These are phyloP conservation scores for Leptocoma aspasia DNA, from an alignment of 2,113 vertebrate genomes.

Conservation along the genomic window DNA sequence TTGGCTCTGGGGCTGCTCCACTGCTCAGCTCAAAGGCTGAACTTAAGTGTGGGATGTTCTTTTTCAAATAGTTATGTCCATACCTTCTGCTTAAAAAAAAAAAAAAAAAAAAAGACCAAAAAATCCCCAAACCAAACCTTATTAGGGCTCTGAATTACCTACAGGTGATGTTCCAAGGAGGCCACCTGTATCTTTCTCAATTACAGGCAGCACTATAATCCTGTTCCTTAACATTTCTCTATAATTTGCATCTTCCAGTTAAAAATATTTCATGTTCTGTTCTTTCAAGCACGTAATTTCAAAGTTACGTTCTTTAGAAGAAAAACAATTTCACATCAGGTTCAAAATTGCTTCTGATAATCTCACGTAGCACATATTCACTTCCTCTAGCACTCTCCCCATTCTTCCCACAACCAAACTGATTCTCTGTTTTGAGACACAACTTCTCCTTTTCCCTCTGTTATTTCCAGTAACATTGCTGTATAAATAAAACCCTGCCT, in stretches of 20 bases:
- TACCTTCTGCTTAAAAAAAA: fast-evolving
- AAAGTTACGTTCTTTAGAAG: background rate
- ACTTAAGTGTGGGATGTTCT: background rate
- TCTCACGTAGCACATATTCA: background rate
- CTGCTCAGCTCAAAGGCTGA: background rate
- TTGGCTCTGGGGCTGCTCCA: background rate
- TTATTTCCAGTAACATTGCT: background rate
- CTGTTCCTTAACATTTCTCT: background rate
- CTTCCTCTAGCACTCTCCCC: background rate
- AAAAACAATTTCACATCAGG: background rate
- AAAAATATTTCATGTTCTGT: background rate
- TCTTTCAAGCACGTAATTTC: background rate
- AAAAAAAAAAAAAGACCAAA: background rate
- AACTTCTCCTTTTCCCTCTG: background rate
- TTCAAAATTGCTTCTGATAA: background rate
- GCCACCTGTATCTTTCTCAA: background rate
- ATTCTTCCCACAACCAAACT: background rate
- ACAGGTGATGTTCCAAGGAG: background rate
- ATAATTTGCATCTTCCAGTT: background rate
- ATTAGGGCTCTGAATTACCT: background rate
- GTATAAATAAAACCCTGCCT: conserved; percentile 3
- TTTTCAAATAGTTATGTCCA: background rate
- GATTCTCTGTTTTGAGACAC: background rate
- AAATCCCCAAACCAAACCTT: background rate
- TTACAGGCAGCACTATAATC: background rate